phyloP scores from a whole-genome alignment of 2,797 vertebrate species.

The Microctenopoma stevenorrisi region DNA sequence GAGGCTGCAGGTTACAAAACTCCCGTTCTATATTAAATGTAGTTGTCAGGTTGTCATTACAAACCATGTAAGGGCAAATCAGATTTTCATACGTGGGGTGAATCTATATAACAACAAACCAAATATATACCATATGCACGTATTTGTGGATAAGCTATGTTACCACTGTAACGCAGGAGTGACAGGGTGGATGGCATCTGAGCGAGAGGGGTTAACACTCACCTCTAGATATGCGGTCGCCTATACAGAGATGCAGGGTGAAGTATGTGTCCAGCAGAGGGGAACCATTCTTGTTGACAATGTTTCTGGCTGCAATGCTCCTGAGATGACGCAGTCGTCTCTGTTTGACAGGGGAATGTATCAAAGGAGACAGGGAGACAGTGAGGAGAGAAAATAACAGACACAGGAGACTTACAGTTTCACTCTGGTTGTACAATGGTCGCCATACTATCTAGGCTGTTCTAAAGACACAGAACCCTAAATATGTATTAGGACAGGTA shows the following conservation, averaged over 20 bases:
- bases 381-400: conserved; percentile 13
- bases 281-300: conserved; percentile 92
- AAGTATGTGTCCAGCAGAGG: conserved; percentile 96
- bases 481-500: neutral
- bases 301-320: conserved; percentile 96
- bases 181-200: neutral
- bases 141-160: too few relatives aligned
- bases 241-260: conserved; percentile 92
- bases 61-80: too few relatives aligned
- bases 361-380: neutral
- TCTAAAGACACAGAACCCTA: conserved; percentile 9
- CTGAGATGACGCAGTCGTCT: conserved; percentile 95
- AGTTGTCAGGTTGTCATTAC: too few relatives aligned
- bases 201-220: conserved; percentile 32
- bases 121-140: too few relatives aligned
- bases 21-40: too few relatives aligned
- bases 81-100: too few relatives aligned
- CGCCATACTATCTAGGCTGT: neutral
- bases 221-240: conserved; percentile 90
- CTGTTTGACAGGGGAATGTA: conserved; percentile 70
- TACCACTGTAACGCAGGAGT: neutral
- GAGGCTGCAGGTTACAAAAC: too few relatives aligned
- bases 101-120: too few relatives aligned
- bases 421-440: conserved; percentile 8
- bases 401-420: conserved; percentile 19